These are phyloP conservation scores for Brienomyrus longianalis DNA, from an alignment of 2,113 vertebrate genomes.

Conservation along the genomic window DNA sequence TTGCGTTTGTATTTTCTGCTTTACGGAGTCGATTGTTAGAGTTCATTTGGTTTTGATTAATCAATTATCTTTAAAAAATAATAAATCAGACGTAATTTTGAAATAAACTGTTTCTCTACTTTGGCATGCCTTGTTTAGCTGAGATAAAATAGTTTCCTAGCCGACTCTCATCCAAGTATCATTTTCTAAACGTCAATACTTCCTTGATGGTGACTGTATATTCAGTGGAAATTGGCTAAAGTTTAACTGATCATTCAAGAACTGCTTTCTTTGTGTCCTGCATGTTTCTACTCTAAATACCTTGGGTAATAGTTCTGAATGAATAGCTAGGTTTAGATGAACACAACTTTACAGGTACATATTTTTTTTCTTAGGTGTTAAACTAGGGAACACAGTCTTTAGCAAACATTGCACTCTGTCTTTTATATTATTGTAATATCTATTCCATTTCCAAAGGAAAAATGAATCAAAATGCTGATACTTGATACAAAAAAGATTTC, in stretches of 20 bases:
- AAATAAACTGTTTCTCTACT: neutral
- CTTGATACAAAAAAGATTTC: neutral
- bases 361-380: neutral
- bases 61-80: neutral
- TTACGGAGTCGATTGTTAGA: neutral
- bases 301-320: neutral
- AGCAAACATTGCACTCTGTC: neutral
- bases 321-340: neutral
- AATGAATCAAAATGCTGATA: neutral
- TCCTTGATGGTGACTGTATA: neutral
- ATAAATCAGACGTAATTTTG: neutral
- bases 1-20: neutral
- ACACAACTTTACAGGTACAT: neutral
- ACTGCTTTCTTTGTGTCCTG: neutral
- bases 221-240: neutral
- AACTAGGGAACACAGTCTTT: neutral
- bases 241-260: neutral
- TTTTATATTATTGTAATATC: neutral
- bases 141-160: neutral
- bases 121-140: neutral
- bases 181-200: conserved; percentile 2
- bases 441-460: neutral
- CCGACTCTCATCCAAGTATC: neutral
- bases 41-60: neutral
- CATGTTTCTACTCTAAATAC: neutral